Conservation (phyloP, 2,888 invertebrate genomes). For the Phragmatobia fuliginosa region DNA sequence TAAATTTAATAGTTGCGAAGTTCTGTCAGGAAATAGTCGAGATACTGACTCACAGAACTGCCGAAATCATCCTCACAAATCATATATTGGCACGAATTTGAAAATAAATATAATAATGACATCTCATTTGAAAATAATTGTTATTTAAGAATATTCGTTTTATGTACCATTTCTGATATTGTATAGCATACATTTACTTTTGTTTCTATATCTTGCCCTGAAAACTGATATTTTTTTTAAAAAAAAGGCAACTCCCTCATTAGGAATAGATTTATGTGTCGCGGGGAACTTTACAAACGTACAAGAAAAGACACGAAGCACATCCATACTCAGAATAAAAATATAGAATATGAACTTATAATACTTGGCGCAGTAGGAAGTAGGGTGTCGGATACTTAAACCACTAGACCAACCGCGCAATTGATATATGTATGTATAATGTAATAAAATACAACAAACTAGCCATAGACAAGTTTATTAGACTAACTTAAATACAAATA, state of each 20-base stretch:
- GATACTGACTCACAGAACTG: neutral
- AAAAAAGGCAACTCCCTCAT: too few species aligned
- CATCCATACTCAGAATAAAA: too few species aligned
- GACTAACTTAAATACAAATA: constrained; percentile 9
- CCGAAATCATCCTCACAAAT: neutral
- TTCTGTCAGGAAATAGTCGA: neutral
- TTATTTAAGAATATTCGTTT: neutral
- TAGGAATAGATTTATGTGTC: too few species aligned
- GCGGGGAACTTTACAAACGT: too few species aligned
- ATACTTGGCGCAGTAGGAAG: too few species aligned
- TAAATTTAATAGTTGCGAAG: neutral
- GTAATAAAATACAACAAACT: constrained; percentile 5
- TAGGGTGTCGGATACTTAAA: too few species aligned
- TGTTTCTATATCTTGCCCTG: neutral
- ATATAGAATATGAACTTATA: too few species aligned
- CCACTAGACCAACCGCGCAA: too few species aligned
- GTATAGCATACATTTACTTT: neutral
- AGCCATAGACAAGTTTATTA: constrained; percentile 10
- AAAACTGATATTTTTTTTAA: too few species aligned
- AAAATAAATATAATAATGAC: neutral
- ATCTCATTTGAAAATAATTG: neutral
- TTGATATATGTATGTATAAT: too few species aligned
- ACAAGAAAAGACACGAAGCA: too few species aligned
- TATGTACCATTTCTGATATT: neutral
- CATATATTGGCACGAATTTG: neutral